Percentiles rank a stretch among this genome's conserved stretches.
phyloP scores from a whole-genome alignment of 2,888 invertebrate species.

The Philhelius pedissequus region DNA sequence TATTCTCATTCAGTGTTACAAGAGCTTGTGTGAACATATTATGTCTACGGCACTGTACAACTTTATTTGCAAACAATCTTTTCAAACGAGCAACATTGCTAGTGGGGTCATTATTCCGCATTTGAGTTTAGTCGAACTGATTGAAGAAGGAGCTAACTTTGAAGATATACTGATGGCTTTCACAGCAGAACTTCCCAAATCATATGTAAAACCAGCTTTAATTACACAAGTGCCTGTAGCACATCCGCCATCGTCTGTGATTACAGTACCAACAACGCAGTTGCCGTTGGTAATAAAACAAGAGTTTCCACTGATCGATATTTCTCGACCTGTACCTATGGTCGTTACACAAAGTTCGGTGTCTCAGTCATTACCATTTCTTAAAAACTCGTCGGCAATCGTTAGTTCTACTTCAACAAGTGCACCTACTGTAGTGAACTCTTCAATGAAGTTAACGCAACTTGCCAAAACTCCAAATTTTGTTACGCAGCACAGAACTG shows the following conservation, averaged over 20 bases:
- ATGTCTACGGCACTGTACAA: slow-evolving; percentile 85
- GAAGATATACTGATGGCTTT: slow-evolving; percentile 86
- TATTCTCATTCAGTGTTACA: slow-evolving; percentile 91
- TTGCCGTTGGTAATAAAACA: slow-evolving; percentile 55
- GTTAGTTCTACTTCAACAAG: slow-evolving; percentile 46
- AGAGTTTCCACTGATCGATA: slow-evolving; percentile 54
- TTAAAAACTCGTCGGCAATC: slow-evolving; percentile 44
- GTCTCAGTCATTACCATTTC: slow-evolving; percentile 18
- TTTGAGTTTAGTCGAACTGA: slow-evolving; percentile 85
- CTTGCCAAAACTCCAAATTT: slow-evolving; percentile 25
- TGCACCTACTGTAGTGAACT: slow-evolving; percentile 26
- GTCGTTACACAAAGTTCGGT: slow-evolving; percentile 19
- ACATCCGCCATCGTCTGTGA: slow-evolving; percentile 45
- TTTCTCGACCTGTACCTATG: slow-evolving; percentile 26
- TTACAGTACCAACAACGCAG: slow-evolving; percentile 16
- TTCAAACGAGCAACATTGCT: slow-evolving; percentile 78
- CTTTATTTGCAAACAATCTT: slow-evolving; percentile 77
- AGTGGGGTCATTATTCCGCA: slow-evolving; percentile 73
- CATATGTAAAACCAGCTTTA: slow-evolving; percentile 85
- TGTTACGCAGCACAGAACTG: slow-evolving; percentile 45
- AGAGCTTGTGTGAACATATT: slow-evolving; percentile 91
- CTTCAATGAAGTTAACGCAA: slow-evolving; percentile 31
- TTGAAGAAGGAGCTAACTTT: slow-evolving; percentile 89
- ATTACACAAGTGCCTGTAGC: slow-evolving; percentile 78
- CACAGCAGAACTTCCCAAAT: slow-evolving; percentile 85